Evolutionary conservation across 2,888 invertebrate genomes (phyloP).

Genomic region (Campaea margaritaria): DNA sequence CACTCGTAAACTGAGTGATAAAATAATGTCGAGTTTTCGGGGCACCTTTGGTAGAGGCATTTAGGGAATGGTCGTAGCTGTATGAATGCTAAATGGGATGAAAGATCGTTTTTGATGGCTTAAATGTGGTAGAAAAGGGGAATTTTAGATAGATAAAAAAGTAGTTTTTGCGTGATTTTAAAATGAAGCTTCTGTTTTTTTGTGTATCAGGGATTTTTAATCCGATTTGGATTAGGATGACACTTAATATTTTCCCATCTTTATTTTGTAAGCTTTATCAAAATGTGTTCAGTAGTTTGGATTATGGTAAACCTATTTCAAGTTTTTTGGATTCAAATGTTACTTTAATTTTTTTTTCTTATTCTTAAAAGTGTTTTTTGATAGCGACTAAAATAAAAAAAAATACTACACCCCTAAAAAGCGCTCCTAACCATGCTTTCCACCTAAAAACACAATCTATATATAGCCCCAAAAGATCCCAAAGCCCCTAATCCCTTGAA

Average conservation of each 20-base stretch:
- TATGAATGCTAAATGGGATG: conserved; percentile 11
- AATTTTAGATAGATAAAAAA: background rate
- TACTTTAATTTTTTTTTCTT: no score
- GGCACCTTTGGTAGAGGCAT: conserved; percentile 16
- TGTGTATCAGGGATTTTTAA: no score
- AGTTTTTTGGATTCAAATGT: no score
- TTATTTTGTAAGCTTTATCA: no score
- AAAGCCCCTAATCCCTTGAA: conserved; percentile 17
- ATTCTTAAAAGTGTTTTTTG: no score
- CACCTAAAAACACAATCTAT: background rate
- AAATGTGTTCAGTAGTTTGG: no score
- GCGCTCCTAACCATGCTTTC: background rate
- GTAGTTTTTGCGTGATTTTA: background rate
- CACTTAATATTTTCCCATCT: no score
- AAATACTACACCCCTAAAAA: no score
- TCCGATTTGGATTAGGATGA: no score
- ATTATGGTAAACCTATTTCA: no score
- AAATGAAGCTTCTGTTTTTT: background rate
- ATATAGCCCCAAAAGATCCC: background rate
- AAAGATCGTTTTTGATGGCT: background rate
- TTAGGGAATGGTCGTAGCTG: conserved; percentile 10
- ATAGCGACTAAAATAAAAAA: no score
- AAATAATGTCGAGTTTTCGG: conserved; percentile 25
- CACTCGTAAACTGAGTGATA: conserved; percentile 31
- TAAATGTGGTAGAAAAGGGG: background rate